Percentiles rank a stretch among this genome's conserved stretches.
Conservation (phyloP, 2,888 invertebrate species). For the Thelaira solivaga region DNA sequence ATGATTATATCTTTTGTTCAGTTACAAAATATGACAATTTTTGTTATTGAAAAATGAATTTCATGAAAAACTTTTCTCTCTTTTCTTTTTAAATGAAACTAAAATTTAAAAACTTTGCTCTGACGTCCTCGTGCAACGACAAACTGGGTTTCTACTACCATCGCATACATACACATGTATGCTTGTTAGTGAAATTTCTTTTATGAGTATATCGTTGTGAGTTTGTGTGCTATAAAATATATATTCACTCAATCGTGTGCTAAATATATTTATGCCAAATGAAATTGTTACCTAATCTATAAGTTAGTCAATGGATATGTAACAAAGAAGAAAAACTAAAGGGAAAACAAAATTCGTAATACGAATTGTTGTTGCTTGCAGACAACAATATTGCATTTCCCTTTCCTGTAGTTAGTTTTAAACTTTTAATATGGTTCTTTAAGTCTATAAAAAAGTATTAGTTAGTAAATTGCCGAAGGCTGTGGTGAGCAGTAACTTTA, state of each 20-base stretch:
- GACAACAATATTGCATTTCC: conserved; percentile 47
- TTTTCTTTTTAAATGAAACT: conserved; percentile 42
- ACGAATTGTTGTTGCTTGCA: conserved; percentile 25
- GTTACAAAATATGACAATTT: too few relatives aligned
- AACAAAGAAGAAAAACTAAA: neutral
- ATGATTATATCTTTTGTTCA: too few relatives aligned
- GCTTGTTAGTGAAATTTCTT: too few relatives aligned
- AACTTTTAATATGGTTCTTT: conserved; percentile 23
- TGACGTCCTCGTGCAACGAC: neutral
- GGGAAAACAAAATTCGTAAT: neutral
- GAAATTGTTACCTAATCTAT: neutral
- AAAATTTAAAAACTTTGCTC: conserved; percentile 47
- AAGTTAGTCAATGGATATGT: neutral
- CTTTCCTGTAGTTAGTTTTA: conserved; percentile 35
- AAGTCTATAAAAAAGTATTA: neutral
- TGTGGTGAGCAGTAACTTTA: neutral
- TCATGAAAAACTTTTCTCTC: conserved; percentile 37
- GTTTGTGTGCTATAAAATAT: neutral
- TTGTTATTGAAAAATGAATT: conserved; percentile 28
- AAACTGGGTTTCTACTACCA: too few relatives aligned
- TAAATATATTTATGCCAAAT: conserved; percentile 1
- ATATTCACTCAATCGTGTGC: conserved; percentile 41
- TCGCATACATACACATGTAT: too few relatives aligned
- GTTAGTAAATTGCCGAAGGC: conserved; percentile 16
- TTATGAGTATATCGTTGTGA: neutral